phyloP scores from a whole-genome alignment of 2,113 vertebrate genomes.

The Callocephalon fimbriatum region DNA sequence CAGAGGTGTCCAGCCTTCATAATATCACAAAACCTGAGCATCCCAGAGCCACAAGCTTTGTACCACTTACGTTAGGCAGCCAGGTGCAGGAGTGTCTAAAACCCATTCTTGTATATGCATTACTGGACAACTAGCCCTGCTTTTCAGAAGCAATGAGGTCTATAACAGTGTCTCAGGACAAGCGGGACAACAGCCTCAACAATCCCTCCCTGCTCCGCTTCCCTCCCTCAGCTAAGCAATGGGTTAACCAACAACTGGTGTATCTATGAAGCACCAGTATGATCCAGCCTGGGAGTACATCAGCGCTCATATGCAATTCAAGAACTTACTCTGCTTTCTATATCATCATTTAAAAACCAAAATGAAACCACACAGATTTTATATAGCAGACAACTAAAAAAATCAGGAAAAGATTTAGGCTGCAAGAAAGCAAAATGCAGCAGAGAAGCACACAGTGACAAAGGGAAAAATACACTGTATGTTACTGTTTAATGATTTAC shows the following conservation, averaged over 20 bases:
- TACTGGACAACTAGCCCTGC: neutral
- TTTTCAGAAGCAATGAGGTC: neutral
- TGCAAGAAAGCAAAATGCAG: neutral
- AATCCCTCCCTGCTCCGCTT: neutral
- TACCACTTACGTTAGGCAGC: neutral
- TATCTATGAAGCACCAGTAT: neutral
- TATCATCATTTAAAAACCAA: neutral
- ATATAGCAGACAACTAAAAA: neutral
- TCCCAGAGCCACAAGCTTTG: neutral
- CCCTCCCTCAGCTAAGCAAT: neutral
- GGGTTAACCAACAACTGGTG: neutral
- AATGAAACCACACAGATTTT: neutral
- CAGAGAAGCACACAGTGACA: neutral
- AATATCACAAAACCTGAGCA: neutral
- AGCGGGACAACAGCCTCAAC: neutral
- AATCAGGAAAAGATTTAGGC: neutral
- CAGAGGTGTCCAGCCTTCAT: neutral
- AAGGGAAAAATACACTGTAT: neutral
- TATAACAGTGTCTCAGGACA: neutral
- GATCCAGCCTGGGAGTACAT: constrained; percentile 1
- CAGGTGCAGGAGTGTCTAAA: neutral
- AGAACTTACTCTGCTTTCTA: neutral
- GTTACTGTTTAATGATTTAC: constrained; percentile 4
- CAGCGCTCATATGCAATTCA: neutral
- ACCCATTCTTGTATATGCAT: neutral